phyloP scores from a whole-genome alignment of 2,113 vertebrate genomes.

The Phylloscopus trochilus region DNA sequence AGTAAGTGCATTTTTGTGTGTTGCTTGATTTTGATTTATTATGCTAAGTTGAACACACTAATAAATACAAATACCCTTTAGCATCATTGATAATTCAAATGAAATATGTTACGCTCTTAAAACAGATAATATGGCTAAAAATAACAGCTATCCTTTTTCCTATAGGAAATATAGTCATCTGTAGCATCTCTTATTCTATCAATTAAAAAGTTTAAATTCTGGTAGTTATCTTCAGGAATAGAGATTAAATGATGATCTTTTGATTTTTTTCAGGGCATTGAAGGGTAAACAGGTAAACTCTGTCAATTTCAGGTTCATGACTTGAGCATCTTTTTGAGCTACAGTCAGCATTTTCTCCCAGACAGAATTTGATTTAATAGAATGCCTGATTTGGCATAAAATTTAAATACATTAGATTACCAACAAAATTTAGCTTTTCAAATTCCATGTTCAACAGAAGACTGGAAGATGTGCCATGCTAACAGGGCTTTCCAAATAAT shows the following conservation, averaged over 20 bases:
- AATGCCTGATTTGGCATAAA: not conserved
- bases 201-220: not conserved
- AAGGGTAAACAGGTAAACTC: not conserved
- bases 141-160: not conserved
- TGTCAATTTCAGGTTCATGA: not conserved
- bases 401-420: not conserved
- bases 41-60: not conserved
- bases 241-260: not conserved
- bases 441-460: not conserved
- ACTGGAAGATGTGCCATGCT: not conserved
- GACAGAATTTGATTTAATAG: conserved; percentile 3
- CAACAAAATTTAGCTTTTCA: not conserved
- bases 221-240: not conserved
- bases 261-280: not conserved
- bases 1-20: not conserved
- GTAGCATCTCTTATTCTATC: not conserved
- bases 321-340: not conserved
- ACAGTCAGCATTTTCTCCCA: not conserved
- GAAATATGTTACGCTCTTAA: not conserved
- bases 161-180: not conserved
- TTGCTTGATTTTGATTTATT: not conserved
- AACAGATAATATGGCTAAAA: not conserved
- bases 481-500: not conserved
- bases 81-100: not conserved
- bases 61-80: not conserved